phyloP scores from a whole-genome alignment of 2,113 vertebrate genomes.

The Colaptes auratus region DNA sequence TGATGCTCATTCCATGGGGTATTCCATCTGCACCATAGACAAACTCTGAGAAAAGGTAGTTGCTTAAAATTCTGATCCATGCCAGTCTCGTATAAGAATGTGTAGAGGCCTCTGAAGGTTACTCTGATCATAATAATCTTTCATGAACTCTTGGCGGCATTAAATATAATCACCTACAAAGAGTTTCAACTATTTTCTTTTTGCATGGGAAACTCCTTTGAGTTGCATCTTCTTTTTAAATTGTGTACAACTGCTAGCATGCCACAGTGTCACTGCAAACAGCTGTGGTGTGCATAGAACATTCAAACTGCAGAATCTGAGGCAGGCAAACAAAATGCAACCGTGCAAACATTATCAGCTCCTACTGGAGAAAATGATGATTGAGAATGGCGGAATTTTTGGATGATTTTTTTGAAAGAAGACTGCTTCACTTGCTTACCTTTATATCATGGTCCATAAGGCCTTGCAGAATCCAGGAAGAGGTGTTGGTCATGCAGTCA shows the following conservation, averaged over 20 bases:
- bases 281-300: accelerated
- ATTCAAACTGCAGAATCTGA: neutral
- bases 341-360: neutral
- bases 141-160: neutral
- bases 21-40: neutral
- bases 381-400: neutral
- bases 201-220: neutral
- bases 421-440: neutral
- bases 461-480: neutral
- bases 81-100: neutral
- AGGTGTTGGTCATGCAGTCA: neutral
- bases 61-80: neutral
- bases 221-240: neutral
- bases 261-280: neutral
- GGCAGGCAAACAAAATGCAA: neutral
- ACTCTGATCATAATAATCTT: neutral
- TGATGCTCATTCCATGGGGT: neutral
- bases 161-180: neutral
- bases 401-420: neutral
- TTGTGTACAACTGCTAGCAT: neutral
- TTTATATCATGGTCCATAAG: neutral
- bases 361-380: neutral
- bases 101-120: neutral
- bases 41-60: neutral
- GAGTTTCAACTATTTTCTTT: neutral